phyloP scores from a whole-genome alignment of 2,888 invertebrate genomes.

The Rhopalosiphum nymphaeae region DNA sequence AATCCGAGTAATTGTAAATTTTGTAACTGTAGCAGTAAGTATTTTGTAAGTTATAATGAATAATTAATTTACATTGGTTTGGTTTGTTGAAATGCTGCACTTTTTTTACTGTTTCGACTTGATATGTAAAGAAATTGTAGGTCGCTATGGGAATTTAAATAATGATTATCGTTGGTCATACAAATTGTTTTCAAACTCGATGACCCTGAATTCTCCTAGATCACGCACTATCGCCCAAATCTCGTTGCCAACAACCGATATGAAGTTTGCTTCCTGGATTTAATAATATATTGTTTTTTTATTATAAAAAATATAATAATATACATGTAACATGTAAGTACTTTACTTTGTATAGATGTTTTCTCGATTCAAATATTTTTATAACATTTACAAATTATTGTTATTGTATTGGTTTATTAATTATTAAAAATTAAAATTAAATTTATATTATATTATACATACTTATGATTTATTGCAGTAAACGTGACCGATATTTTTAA shows the following conservation, averaged over 20 bases:
- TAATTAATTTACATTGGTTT: not conserved
- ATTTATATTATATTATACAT: not conserved
- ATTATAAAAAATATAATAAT: not conserved
- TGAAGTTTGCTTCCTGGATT: constrained; percentile 47
- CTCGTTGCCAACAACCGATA: constrained; percentile 22
- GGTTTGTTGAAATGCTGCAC: not conserved
- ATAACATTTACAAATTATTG: not conserved
- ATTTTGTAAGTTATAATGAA: not conserved
- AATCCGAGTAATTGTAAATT: not conserved
- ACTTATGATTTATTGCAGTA: not conserved
- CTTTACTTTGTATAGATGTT: not conserved
- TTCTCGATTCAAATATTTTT: constrained; percentile 27
- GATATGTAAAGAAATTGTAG: constrained; percentile 10
- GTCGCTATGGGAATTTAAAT: constrained; percentile 1
- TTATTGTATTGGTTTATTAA: not conserved
- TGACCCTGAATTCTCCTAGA: constrained; percentile 41
- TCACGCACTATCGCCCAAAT: constrained; percentile 23
- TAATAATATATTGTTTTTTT: constrained; percentile 37
- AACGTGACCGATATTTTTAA: not conserved
- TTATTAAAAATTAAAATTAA: not conserved
- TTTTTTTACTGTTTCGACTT: not conserved
- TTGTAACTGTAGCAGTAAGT: not conserved
- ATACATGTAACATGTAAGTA: not conserved
- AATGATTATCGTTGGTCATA: constrained; percentile 33
- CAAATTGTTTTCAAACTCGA: constrained; percentile 35